Evolutionary conservation across 2,888 invertebrate species (phyloP).

Genomic region (Eledone cirrhosa): DNA sequence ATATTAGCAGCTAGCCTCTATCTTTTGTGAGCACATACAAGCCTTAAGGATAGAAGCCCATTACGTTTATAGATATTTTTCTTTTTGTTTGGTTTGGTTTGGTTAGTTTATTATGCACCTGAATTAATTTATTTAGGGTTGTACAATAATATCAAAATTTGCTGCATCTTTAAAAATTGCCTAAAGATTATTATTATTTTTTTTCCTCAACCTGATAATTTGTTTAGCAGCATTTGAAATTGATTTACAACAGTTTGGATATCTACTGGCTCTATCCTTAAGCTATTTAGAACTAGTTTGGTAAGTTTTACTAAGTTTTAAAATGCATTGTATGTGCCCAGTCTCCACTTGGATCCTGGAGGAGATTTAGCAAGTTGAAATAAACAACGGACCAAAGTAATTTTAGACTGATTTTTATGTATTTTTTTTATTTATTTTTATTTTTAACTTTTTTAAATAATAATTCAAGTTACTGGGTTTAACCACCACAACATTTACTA

Average conservation of each 20-base stretch:
- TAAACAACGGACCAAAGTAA: constrained; percentile 10
- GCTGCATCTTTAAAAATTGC: constrained; percentile 22
- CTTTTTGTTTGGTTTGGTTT: constrained; percentile 8
- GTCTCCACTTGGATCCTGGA: constrained; percentile 16
- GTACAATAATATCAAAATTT: constrained; percentile 19
- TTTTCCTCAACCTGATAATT: constrained; percentile 17
- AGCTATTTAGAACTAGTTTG: constrained; percentile 29
- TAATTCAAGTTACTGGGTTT: constrained; percentile 9
- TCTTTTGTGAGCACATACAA: constrained; percentile 27
- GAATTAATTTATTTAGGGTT: neutral
- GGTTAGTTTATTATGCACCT: constrained; percentile 11
- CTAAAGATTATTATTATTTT: constrained; percentile 2
- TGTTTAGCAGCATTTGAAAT: constrained; percentile 23
- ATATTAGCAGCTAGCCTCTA: constrained; percentile 26
- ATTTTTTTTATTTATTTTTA: constrained; percentile 1
- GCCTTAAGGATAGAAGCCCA: constrained; percentile 30
- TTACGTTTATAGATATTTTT: constrained; percentile 4
- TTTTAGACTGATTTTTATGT: neutral
- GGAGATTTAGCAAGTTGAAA: neutral
- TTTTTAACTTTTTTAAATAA: constrained; percentile 15
- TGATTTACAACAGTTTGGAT: constrained; percentile 7
- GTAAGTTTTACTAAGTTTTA: constrained; percentile 25
- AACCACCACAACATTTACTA: constrained; percentile 18
- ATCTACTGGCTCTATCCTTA: constrained; percentile 27
- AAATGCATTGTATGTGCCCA: constrained; percentile 28